Evolutionary conservation across 2,113 vertebrate species (phyloP), one percentile per base, ranked within the genome.

Genomic region (Megalops atlanticus): DNA sequence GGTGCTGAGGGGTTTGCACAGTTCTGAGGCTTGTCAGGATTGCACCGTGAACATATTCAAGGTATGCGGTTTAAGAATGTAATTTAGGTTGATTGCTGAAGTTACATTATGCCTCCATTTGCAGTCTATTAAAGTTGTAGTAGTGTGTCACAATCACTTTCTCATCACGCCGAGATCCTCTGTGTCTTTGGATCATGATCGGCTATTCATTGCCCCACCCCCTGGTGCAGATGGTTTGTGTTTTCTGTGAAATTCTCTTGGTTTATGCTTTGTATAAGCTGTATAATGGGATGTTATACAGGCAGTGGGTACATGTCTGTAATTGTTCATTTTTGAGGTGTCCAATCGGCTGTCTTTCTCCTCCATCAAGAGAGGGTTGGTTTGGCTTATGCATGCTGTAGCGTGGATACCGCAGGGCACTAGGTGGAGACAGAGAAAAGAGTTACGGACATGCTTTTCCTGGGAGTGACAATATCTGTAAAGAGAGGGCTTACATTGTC

Each of bases 351-450:
- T 27, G 1, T 24, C 21, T 58, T 58, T 58, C 18, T 64, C 4
- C 31, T n/a, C 58, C 10, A 6, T 71, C 35, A 38, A 12, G 3
- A 38, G 69, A 16, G 18, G 36, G 24, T 36, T 36, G 16, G 35
- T 35, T 71, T 31, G 12, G 7, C 27, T 21, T 31, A n/a, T 64
- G n/a, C 1, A 8, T 31, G n/a, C 27, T 64, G 75, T 31, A 72
- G 79, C 77, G 69, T 77, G 43, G 35, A 47, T 81, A 83, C 43
- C 41, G 31, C 80, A 72, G 81, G 84, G 83, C 92, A 91, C 92
- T 90, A 92, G 91, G 89, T 93, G 91, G 90, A 91, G 89, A 92
- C 91, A 92, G 86, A 92, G 89, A 82, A 83, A 80, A 77, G 68
- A 33, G n/a, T n/a, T 36, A 77, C 35, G n/a, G 4, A 11, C 36